A percentile compares a stretch with the other conserved stretches of the same genome.
phyloP scores from a whole-genome alignment of 2,797 vertebrate species.

The Loris lydekkerianus region DNA sequence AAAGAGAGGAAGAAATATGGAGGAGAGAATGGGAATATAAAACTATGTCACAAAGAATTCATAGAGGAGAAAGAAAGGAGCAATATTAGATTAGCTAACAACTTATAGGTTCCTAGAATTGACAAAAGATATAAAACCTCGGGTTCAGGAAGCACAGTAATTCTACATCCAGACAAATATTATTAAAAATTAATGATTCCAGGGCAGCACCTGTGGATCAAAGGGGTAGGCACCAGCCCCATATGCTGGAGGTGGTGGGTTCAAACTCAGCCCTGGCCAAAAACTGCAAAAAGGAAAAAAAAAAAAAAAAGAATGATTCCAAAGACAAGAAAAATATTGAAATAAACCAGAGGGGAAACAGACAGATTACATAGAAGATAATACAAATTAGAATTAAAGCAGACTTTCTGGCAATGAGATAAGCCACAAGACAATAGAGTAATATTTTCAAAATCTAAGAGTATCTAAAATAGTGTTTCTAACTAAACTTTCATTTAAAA shows the following conservation, averaged over 20 bases:
- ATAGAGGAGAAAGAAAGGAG: background rate
- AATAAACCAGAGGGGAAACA: background rate
- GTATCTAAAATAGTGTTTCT: background rate
- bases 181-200: conserved; percentile 3
- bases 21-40: background rate
- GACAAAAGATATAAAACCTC: background rate
- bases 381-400: background rate
- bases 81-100: background rate
- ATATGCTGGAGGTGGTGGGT: too few species aligned
- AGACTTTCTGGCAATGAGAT: background rate
- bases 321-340: background rate
- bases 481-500: background rate
- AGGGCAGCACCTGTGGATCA: background rate
- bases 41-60: background rate
- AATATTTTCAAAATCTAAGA: background rate
- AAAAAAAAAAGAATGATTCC: background rate
- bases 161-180: background rate
- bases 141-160: background rate
- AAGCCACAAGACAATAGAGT: background rate
- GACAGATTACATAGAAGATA: background rate
- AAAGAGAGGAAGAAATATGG: background rate
- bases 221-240: too few species aligned
- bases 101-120: background rate
- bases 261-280: too few species aligned
- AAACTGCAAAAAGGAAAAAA: too few species aligned